phyloP scores from a whole-genome alignment of 1,140 invertebrate genomes.

The Calephelis virginiensis region DNA sequence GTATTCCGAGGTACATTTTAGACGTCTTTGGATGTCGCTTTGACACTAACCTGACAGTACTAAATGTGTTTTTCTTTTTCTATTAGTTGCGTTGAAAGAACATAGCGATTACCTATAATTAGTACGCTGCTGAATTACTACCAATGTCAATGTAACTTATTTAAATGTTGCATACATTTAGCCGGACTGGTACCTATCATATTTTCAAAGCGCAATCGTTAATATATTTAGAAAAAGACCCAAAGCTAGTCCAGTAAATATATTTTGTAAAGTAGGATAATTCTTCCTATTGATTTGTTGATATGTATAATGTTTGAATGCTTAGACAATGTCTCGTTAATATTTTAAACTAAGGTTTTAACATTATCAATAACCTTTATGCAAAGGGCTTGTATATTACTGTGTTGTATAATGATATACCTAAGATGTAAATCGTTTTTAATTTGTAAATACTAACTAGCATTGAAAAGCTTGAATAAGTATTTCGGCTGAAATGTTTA shows the following conservation, averaged over 20 bases:
- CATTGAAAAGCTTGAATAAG: slow-evolving; percentile 2
- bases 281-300: slow-evolving; percentile 6
- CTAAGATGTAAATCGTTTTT: slow-evolving; percentile 16
- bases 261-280: slow-evolving; percentile 33
- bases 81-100: too few species aligned
- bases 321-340: slow-evolving; percentile 19
- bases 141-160: too few species aligned
- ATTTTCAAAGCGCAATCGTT: slow-evolving; percentile 11
- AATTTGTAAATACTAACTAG: slow-evolving; percentile 12
- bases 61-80: too few species aligned
- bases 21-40: too few species aligned
- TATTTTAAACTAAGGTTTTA: slow-evolving; percentile 12
- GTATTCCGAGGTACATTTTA: too few species aligned
- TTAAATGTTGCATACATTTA: not conserved
- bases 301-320: slow-evolving; percentile 24
- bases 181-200: slow-evolving; percentile 6
- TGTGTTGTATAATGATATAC: slow-evolving; percentile 16
- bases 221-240: slow-evolving; percentile 24
- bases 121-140: too few species aligned
- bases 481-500: not conserved
- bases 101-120: too few species aligned
- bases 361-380: slow-evolving; percentile 4
- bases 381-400: slow-evolving; percentile 14
- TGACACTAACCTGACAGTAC: too few species aligned
- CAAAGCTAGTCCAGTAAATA: slow-evolving; percentile 37